Evolutionary conservation across 2,113 vertebrate genomes (phyloP).

Genomic region (Pterocles burchelli): DNA sequence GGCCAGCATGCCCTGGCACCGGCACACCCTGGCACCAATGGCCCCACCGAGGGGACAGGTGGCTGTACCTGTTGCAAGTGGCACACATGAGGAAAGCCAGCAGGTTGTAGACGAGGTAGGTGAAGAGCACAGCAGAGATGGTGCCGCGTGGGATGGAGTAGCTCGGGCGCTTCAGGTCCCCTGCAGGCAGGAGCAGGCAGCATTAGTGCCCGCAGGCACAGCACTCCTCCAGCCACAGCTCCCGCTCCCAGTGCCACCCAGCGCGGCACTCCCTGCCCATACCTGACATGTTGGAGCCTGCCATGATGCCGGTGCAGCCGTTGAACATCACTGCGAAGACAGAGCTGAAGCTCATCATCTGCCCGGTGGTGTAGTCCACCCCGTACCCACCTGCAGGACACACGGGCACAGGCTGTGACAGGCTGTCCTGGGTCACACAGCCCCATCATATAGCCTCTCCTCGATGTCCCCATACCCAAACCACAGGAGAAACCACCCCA

Average conservation of each 20-base stretch:
- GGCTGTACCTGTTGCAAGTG: slow-evolving; percentile 83
- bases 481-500: background rate
- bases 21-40: background rate
- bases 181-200: slow-evolving; percentile 37
- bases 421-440: background rate
- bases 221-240: background rate
- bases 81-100: slow-evolving; percentile 84
- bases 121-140: slow-evolving; percentile 90
- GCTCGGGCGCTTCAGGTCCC: slow-evolving; percentile 88
- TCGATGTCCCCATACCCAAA: background rate
- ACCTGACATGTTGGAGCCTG: slow-evolving; percentile 91
- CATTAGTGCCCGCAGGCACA: background rate
- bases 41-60: accelerated
- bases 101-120: slow-evolving; percentile 88
- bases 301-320: slow-evolving; percentile 90
- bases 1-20: background rate
- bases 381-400: slow-evolving; percentile 74
- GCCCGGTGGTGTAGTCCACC: slow-evolving; percentile 82
- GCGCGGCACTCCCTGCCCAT: background rate
- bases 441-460: background rate
- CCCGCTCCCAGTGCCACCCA: background rate
- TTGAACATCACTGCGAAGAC: slow-evolving; percentile 91
- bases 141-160: slow-evolving; percentile 91
- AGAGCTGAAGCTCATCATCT: slow-evolving; percentile 81
- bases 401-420: background rate